Evolutionary conservation across 2,113 vertebrate genomes (phyloP), one percentile per base, ranked within the genome.

Genomic region (Kryptolebias marmoratus): DNA sequence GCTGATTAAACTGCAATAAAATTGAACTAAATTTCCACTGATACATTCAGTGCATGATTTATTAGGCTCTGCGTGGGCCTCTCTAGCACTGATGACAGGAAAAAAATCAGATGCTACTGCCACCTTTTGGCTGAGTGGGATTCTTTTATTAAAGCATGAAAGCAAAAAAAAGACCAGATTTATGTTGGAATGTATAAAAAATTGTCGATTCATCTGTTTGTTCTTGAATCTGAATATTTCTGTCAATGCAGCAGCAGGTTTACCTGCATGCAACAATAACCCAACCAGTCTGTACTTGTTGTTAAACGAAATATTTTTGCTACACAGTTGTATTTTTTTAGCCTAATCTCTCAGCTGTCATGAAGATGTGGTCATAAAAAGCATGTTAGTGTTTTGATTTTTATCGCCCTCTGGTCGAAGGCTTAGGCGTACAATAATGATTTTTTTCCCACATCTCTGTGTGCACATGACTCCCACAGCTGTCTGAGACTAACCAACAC

Each of bases 1-100:
- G 79, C 89, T 91, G 90, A 93, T 91, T 93, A 90, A 93, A 90
- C 87, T 86, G 89, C 87, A 89, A 89, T 90, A 86, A 91, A 92
- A 91, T 88, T 78, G 70, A 83, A 70, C 84, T 84, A 87, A 88
- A 88, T 92, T 79, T 89, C 85, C 81, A 75, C 75, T 79, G 85
- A 90, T 90, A 89, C 82, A 83, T 90, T 84, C 77, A 68, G 80
- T 59, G 65, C 55, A 68, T 91, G 88, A 91, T 91, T 92, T 86
- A 90, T 90, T 81, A 57, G 71, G 68, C 68, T 3, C 2, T 74
- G 63, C 59, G 60, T 69, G 70, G 61, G 70, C 62, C 11, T 72
- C 64, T 68, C 30, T 32, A 42, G 15, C 32, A 2, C 57, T 1
- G 47, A 81, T 59, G 56, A 56, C 28, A 55, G 2, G 50, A n/a